Base-by-base conservation (phyloP, 1,140 invertebrate species). In the Drosophila arizonae region DNA sequence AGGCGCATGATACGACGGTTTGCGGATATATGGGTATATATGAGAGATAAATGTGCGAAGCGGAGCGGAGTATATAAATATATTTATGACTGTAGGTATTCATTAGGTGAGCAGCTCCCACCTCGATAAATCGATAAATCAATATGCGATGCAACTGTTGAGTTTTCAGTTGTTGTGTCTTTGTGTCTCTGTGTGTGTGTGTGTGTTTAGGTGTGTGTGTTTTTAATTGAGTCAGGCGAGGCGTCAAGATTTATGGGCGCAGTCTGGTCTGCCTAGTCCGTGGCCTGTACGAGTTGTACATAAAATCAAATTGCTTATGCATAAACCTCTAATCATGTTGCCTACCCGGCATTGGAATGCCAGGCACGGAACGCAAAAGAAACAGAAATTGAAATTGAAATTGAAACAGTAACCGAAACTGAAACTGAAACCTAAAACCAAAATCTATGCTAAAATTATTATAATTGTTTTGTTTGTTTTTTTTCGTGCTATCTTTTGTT, bases 241-340 rank as follows among this genome's bases (percentile, higher is more conserved):
- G 70, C 69, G 63, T 72, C 56, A 75, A 70, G 79, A 81, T 82
- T 82, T 81, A 82, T 72, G 62, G 57, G 72, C 54, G 54, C 57
- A 43, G 77, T 70, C 62, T 60, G 65, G 43, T 45, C 57, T 52
- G 63, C 33, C 48, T 41, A 39, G 57, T 72, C 15, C 17, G 46
- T 45, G 28, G 48, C 56, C 39, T 50, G 46, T 50, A 51, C 71
- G 58, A 58, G 57, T 41, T 64, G 55, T 48, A 65, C 79, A 78
- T 67, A 71, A 82, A 74, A 69, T 82, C 57, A 57, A 70, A 70
- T 77, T 78, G 66, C 70, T 81, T 75, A 78, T 78, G 79, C 79
- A 81, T 51, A 81, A 62, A 24, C 24, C 26, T 28, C 26, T 21
- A 66, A 52, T 67, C 66, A 67, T 66, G 60, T 41, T 63, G 72